Conservation (phyloP, 92 coral and sea anemone genomes). For the Meandrina meandrites region DNA sequence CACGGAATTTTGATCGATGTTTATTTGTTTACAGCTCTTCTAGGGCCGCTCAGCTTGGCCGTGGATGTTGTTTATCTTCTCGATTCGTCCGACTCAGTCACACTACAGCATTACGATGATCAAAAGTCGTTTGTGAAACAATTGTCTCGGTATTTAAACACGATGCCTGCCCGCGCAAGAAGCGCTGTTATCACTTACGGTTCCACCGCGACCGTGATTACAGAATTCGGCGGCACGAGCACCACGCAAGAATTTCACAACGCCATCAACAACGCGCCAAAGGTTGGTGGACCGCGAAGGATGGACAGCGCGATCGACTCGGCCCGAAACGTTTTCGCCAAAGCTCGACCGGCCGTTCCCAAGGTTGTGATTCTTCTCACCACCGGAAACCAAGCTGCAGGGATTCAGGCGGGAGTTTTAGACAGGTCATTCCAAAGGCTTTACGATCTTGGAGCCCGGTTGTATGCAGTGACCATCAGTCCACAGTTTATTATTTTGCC, state of each 20-base stretch:
- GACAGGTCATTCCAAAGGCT: slow-evolving; percentile 50
- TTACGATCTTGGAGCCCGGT: slow-evolving; percentile 52
- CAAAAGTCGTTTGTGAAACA: slow-evolving; percentile 55
- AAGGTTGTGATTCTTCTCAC: slow-evolving; percentile 81
- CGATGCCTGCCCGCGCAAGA: slow-evolving; percentile 49
- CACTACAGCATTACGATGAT: slow-evolving; percentile 23
- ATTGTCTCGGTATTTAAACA: slow-evolving; percentile 53
- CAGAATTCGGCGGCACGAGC: slow-evolving; percentile 39
- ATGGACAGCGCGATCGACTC: slow-evolving; percentile 53
- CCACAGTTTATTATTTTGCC: slow-evolving; percentile 5
- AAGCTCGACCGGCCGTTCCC: slow-evolving; percentile 70
- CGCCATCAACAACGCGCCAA: slow-evolving; percentile 45
- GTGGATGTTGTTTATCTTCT: slow-evolving; percentile 62
- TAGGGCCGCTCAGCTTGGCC: slow-evolving; percentile 51
- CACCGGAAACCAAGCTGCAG: slow-evolving; percentile 67
- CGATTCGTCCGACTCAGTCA: slow-evolving; percentile 61
- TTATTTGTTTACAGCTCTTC: slow-evolving; percentile 13
- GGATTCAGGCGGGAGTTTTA: slow-evolving; percentile 43
- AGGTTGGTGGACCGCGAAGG: slow-evolving; percentile 59
- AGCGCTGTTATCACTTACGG: slow-evolving; percentile 68
- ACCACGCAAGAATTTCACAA: slow-evolving; percentile 29
- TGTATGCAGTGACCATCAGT: slow-evolving; percentile 60
- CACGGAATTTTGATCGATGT: not conserved
- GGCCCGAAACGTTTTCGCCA: slow-evolving; percentile 45
- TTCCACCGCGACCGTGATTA: slow-evolving; percentile 41